phyloP scores from a whole-genome alignment of 2,888 invertebrate species.

The Laspeyria flexula region DNA sequence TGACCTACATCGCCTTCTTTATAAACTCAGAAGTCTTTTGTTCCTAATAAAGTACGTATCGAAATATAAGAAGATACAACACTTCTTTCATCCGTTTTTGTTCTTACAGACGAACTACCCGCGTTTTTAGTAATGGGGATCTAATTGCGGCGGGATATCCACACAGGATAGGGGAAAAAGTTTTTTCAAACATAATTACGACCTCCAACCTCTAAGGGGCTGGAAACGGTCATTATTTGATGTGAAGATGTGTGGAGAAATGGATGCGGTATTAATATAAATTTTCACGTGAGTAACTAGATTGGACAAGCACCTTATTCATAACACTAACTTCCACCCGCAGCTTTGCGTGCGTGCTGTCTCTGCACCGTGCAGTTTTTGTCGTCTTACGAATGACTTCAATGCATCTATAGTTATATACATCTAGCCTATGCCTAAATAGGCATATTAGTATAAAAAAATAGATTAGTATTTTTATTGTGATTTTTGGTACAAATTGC shows the following conservation, averaged over 20 bases:
- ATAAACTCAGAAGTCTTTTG: neutral
- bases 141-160: slow-evolving; percentile 39
- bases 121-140: slow-evolving; percentile 26
- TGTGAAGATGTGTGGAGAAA: neutral
- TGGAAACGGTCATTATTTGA: slow-evolving; percentile 26
- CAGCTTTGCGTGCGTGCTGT: no score
- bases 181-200: slow-evolving; percentile 54
- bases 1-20: neutral
- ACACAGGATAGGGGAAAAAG: slow-evolving; percentile 23
- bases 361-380: no score
- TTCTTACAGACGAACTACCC: slow-evolving; percentile 10
- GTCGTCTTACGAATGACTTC: no score
- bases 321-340: no score
- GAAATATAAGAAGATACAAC: neutral
- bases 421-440: no score
- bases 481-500: no score
- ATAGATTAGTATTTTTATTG: no score
- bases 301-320: no score
- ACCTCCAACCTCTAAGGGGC: slow-evolving; percentile 38
- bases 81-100: neutral
- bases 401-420: no score
- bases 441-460: no score
- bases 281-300: no score
- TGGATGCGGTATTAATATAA: slow-evolving; percentile 17
- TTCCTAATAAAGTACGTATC: neutral